phyloP scores from a whole-genome alignment of 37 sponge, comb jelly and placozoan species.

The Crambe crambe region DNA sequence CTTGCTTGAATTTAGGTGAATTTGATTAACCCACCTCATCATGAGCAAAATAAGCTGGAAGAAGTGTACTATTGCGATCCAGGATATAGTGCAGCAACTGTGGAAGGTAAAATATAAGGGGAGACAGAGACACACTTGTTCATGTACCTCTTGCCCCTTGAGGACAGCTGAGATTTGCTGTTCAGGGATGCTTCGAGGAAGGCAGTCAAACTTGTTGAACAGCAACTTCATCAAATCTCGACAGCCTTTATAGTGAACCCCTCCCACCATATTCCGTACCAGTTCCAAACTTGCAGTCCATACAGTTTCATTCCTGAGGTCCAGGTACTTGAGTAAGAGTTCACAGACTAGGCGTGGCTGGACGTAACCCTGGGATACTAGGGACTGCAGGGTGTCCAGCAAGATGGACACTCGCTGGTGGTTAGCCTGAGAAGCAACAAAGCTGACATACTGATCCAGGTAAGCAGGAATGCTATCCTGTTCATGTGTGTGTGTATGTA shows the following conservation, averaged over 20 bases:
- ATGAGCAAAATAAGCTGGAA: conserved; percentile 83
- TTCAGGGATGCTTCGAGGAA: conserved; percentile 48
- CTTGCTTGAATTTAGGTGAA: too few relatives aligned
- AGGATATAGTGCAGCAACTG: conserved; percentile 71
- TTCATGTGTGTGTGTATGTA: neutral
- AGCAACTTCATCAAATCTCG: conserved; percentile 66
- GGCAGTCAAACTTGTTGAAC: conserved; percentile 51
- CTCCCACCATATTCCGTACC: conserved; percentile 34
- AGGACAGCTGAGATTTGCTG: conserved; percentile 34
- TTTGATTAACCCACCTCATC: conserved; percentile 58
- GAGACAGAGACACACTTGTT: neutral
- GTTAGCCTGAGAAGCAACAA: conserved; percentile 32
- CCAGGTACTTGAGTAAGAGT: conserved; percentile 40
- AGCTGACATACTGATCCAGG: conserved; percentile 46
- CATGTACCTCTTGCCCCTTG: conserved; percentile 40
- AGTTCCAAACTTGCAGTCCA: conserved; percentile 55
- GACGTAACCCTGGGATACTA: conserved; percentile 19
- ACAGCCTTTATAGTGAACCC: conserved; percentile 59
- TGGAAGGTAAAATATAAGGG: neutral
- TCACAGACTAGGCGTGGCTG: conserved; percentile 52
- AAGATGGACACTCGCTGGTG: conserved; percentile 34
- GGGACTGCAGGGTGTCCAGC: neutral
- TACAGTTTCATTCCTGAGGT: conserved; percentile 32
- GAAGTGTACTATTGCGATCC: conserved; percentile 70
- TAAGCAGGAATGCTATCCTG: conserved; percentile 19